Evolutionary conservation across 2,797 vertebrate species (phyloP).

Genomic region (Hypotaenidia philippensis): DNA sequence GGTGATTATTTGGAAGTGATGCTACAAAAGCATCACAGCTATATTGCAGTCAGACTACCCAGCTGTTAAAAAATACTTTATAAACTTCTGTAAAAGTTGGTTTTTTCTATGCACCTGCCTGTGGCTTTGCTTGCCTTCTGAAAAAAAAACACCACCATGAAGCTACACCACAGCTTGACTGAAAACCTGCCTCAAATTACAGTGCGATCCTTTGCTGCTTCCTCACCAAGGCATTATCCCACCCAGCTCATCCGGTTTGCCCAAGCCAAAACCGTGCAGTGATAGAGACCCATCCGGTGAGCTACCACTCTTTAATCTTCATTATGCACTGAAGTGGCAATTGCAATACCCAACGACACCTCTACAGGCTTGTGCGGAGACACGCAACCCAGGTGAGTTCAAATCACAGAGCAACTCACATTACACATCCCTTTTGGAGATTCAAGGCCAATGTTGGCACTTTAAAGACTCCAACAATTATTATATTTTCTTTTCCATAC

Average conservation of each 20-base stretch:
- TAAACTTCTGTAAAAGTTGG: not conserved
- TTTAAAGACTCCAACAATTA: not conserved
- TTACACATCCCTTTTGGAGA: not conserved
- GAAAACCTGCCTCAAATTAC: not conserved
- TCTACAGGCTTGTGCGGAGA: not conserved
- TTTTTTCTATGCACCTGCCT: not conserved
- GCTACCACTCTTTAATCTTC: not conserved
- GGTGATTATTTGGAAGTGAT: not conserved
- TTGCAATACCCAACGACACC: fast-evolving
- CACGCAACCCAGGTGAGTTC: not conserved
- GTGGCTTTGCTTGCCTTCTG: not conserved
- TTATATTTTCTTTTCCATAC: not conserved
- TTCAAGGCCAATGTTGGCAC: not conserved
- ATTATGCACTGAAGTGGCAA: not conserved
- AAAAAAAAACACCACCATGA: not conserved
- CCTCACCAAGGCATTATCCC: not conserved
- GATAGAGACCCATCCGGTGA: not conserved
- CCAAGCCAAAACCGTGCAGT: not conserved
- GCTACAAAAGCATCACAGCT: fast-evolving
- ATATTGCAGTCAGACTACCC: not conserved
- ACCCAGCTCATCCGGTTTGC: not conserved
- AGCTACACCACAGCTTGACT: not conserved
- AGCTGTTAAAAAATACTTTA: not conserved
- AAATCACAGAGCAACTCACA: not conserved
- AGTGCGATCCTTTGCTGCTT: not conserved